Percentiles rank a stretch among this genome's conserved stretches.
These are phyloP conservation scores for Xestoiulus laeticollis DNA, from an alignment of 2,888 invertebrate species.

Conservation along the genomic window DNA sequence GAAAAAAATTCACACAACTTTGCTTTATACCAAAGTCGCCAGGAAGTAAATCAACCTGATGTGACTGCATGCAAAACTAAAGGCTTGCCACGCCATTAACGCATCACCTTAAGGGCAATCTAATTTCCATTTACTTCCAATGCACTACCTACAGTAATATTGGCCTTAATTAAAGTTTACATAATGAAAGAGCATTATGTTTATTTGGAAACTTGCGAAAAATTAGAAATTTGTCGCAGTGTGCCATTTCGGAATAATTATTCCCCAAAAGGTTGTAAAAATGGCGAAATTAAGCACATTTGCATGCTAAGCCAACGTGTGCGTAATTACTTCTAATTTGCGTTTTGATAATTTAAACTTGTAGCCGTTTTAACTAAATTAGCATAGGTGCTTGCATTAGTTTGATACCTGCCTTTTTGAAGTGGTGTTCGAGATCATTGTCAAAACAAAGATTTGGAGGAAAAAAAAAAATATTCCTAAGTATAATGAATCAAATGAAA, in stretches of 20 bases:
- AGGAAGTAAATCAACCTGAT: background rate
- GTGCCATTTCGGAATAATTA: background rate
- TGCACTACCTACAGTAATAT: background rate
- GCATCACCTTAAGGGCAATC: background rate
- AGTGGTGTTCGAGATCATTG: background rate
- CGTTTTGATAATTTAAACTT: background rate
- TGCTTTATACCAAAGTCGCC: background rate
- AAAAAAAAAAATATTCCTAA: background rate
- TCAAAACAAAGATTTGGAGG: background rate
- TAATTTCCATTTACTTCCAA: too few relatives aligned
- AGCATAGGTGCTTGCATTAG: background rate
- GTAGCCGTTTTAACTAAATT: background rate
- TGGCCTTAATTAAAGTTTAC: background rate
- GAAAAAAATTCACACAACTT: background rate
- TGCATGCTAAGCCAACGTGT: background rate
- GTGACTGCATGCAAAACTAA: background rate
- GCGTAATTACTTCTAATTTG: background rate
- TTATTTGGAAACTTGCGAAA: background rate
- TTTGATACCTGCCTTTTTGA: background rate
- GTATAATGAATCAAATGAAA: background rate
- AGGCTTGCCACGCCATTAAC: background rate
- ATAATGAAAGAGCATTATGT: background rate
- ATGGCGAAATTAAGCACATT: conserved; percentile 14
- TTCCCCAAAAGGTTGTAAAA: conserved; percentile 22
- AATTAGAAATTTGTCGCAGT: background rate